Percentiles rank a stretch among this genome's conserved stretches.
Conservation (phyloP, 2,113 vertebrate genomes). For the Tachycineta bicolor region DNA sequence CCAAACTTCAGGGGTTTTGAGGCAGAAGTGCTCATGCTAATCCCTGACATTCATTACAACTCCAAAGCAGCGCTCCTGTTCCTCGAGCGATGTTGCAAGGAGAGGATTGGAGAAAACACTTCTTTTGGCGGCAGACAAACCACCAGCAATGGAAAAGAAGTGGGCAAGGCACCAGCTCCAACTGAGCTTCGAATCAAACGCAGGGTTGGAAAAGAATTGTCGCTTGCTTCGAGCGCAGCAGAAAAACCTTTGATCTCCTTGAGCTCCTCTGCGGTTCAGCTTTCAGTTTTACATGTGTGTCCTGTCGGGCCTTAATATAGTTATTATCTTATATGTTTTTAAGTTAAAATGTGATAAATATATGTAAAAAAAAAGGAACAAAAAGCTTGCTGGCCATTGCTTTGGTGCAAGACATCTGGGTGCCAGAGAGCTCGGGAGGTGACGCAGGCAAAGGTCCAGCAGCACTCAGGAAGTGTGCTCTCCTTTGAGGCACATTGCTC, state of each 20-base stretch:
- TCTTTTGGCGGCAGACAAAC: constrained; percentile 28
- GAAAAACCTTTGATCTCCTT: constrained; percentile 22
- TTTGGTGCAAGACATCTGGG: neutral
- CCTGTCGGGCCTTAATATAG: neutral
- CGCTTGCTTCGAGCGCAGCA: constrained; percentile 43
- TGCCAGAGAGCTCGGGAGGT: neutral
- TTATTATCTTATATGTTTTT: neutral
- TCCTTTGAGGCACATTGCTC: neutral
- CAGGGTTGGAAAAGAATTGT: neutral
- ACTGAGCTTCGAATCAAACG: constrained; percentile 46
- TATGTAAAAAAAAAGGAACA: neutral
- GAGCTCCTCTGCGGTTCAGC: neutral
- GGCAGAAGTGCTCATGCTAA: neutral
- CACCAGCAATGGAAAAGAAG: constrained; percentile 11
- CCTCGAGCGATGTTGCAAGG: neutral
- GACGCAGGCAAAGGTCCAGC: neutral
- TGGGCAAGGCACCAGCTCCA: neutral
- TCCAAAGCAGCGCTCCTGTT: neutral
- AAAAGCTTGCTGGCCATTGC: neutral
- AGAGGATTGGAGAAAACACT: constrained; percentile 10
- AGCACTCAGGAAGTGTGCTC: neutral
- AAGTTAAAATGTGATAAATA: neutral
- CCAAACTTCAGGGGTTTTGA: neutral
- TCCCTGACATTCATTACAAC: neutral
- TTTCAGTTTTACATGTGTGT: neutral